phyloP scores from a whole-genome alignment of 2,113 vertebrate species.

The Gambusia affinis region DNA sequence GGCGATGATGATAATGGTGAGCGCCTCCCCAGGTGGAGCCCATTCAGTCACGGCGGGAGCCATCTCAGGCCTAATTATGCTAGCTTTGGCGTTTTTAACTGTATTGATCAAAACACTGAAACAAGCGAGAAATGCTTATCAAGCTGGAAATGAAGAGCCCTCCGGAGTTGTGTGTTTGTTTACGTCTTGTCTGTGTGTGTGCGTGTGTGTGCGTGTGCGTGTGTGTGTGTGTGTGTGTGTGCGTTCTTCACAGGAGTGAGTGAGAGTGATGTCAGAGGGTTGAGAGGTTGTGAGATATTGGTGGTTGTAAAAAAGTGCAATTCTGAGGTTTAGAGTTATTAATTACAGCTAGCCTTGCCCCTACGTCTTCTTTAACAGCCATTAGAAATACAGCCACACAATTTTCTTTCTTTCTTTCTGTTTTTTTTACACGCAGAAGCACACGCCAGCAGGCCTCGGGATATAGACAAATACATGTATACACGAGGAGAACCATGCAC shows the following conservation, averaged over 20 bases:
- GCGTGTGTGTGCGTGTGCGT: constrained; percentile 10
- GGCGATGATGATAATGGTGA: constrained; percentile 65
- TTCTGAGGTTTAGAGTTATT: constrained; percentile 73
- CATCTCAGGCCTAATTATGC: constrained; percentile 71
- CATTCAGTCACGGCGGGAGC: constrained; percentile 62
- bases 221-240: constrained; percentile 7
- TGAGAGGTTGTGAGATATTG: constrained; percentile 64
- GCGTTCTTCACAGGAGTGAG: constrained; percentile 46
- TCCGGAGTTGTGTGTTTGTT: constrained; percentile 33
- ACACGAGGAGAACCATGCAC: constrained; percentile 7
- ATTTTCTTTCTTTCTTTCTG: constrained; percentile 1
- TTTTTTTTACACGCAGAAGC: constrained; percentile 14
- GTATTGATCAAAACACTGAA: constrained; percentile 72
- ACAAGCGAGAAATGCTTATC: constrained; percentile 75
- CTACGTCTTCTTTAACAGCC: constrained; percentile 59
- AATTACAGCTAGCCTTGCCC: constrained; percentile 65
- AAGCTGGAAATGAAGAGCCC: constrained; percentile 66
- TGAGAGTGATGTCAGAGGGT: constrained; percentile 56
- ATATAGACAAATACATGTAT: constrained; percentile 30
- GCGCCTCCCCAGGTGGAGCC: constrained; percentile 62
- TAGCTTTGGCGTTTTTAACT: constrained; percentile 72
- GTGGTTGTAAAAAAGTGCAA: constrained; percentile 71
- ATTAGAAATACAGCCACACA: constrained; percentile 57
- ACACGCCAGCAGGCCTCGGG: constrained; percentile 33
- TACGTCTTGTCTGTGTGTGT: constrained; percentile 7